Conservation (phyloP, 1,140 invertebrate genomes). For the Ceratina australensis region DNA sequence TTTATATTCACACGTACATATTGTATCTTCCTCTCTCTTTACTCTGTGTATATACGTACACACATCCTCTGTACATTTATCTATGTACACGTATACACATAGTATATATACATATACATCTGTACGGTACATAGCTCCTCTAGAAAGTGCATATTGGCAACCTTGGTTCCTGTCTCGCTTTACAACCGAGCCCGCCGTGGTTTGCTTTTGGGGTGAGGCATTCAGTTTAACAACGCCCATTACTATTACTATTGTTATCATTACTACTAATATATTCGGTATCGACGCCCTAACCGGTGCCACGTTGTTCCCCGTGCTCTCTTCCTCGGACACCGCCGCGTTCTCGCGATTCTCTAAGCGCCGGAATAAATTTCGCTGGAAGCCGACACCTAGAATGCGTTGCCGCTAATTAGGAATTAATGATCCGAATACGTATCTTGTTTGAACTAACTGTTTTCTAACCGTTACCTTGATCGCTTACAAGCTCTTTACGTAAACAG, state of each 20-base stretch:
- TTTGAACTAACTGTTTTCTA: conserved; percentile 22
- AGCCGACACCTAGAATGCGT: not conserved
- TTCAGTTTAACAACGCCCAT: conserved; percentile 33
- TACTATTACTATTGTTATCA: not conserved
- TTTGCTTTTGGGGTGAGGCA: conserved; percentile 66
- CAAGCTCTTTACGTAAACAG: conserved; percentile 29
- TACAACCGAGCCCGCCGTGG: conserved; percentile 69
- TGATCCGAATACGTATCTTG: not conserved
- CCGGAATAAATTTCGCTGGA: not conserved
- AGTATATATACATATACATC: conserved; percentile 35
- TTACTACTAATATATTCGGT: not conserved
- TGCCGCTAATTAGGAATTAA: not conserved
- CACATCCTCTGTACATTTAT: not conserved
- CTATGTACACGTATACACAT: not conserved
- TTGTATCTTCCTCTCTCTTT: conserved; percentile 18
- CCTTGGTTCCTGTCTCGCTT: conserved; percentile 79
- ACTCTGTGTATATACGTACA: conserved; percentile 27
- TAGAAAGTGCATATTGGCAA: conserved; percentile 75
- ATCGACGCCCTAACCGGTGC: not conserved
- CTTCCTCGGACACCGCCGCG: conserved; percentile 14
- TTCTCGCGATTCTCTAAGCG: not conserved
- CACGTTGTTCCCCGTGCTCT: not conserved
- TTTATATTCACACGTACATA: conserved; percentile 32
- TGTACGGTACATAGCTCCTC: conserved; percentile 51
- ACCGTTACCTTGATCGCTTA: conserved; percentile 32